These are phyloP conservation scores for Pseudanteris insignis DNA, from an alignment of 2,888 invertebrate genomes.

Conservation along the genomic window DNA sequence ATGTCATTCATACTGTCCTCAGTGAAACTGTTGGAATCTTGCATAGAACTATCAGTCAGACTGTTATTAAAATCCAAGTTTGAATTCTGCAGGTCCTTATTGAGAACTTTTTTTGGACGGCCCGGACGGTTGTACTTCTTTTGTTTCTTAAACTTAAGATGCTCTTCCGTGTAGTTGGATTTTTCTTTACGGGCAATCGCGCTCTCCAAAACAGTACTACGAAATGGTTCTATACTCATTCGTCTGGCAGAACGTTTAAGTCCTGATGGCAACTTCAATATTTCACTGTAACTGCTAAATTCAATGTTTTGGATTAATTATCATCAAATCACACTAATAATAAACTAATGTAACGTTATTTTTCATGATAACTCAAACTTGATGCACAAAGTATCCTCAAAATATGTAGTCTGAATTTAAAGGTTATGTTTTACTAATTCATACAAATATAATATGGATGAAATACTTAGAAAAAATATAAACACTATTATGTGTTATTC, in stretches of 20 bases:
- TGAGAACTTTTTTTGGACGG: constrained; percentile 55
- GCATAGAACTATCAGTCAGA: constrained; percentile 49
- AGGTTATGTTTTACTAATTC: too few species aligned
- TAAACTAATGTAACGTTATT: too few species aligned
- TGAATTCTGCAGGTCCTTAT: constrained; percentile 32
- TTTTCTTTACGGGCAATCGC: constrained; percentile 80
- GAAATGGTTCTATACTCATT: constrained; percentile 70
- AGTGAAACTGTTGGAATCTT: constrained; percentile 49
- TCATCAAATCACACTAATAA: too few species aligned
- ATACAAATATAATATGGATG: too few species aligned
- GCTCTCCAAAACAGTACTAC: constrained; percentile 72
- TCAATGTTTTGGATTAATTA: not conserved
- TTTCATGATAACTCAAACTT: too few species aligned
- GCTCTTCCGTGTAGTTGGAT: constrained; percentile 69
- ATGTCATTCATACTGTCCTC: constrained; percentile 47
- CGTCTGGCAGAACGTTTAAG: constrained; percentile 74
- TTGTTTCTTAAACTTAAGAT: constrained; percentile 55
- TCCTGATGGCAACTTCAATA: constrained; percentile 58
- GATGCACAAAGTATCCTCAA: too few species aligned
- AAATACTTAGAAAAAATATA: too few species aligned
- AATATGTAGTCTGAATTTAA: too few species aligned
- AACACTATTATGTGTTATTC: too few species aligned
- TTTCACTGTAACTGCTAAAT: constrained; percentile 51
- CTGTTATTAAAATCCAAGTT: constrained; percentile 48
- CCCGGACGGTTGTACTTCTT: constrained; percentile 60